A percentile compares a stretch with the other conserved stretches of the same genome.
Conservation (phyloP, 2,797 vertebrate genomes). For the Oryzias sinensis region DNA sequence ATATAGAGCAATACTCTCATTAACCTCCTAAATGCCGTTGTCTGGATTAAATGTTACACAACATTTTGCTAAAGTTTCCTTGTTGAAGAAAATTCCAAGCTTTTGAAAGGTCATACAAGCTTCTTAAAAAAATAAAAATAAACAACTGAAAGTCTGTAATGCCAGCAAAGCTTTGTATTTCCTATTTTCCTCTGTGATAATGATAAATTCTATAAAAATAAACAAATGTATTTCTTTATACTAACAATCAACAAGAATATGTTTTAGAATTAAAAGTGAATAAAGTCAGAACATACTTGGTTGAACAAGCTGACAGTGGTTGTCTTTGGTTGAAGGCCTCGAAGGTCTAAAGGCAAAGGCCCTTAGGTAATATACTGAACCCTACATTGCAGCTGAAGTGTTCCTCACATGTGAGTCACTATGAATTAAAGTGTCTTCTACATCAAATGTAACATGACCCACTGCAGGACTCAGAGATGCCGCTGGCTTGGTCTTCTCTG, state of each 20-base stretch:
- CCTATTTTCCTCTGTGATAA: too few species aligned
- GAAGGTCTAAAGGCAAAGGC: not conserved
- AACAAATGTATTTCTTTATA: too few species aligned
- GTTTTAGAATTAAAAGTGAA: too few species aligned
- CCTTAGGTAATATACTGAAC: not conserved
- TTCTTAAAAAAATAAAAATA: too few species aligned
- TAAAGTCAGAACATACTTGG: too few species aligned
- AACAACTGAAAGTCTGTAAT: too few species aligned
- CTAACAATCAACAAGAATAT: too few species aligned
- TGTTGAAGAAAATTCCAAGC: too few species aligned
- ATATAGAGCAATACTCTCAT: not conserved
- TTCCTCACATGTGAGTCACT: constrained; percentile 1
- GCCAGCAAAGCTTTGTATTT: too few species aligned
- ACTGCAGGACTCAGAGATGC: not conserved
- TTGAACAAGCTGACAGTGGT: not conserved
- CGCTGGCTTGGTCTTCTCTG: not conserved
- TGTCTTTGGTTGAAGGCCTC: not conserved
- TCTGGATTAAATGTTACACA: not conserved
- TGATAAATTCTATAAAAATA: too few species aligned
- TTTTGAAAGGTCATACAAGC: too few species aligned
- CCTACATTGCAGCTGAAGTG: not conserved
- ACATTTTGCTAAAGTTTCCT: too few species aligned
- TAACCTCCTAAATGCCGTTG: not conserved
- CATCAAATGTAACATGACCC: not conserved
- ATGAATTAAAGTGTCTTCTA: not conserved